These are phyloP conservation scores for Lithophane leautieri DNA, from an alignment of 2,888 invertebrate genomes.

Conservation along the genomic window DNA sequence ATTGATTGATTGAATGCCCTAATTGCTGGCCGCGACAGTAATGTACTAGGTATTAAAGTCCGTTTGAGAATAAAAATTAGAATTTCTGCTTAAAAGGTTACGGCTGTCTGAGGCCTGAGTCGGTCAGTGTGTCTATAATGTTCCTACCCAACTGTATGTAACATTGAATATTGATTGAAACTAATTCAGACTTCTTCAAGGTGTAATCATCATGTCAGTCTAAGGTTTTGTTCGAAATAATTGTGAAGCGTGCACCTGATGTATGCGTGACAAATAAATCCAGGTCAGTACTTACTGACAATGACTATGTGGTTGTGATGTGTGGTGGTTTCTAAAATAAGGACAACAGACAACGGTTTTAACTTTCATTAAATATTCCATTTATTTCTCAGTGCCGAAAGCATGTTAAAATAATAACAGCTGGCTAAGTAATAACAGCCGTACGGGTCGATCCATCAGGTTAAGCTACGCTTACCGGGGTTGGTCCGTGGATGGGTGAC, in stretches of 20 bases:
- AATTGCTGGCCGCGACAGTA: too few relatives aligned
- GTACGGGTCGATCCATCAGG: too few relatives aligned
- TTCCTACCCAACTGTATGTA: too few relatives aligned
- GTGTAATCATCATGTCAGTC: neutral
- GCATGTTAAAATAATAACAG: too few relatives aligned
- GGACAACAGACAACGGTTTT: neutral
- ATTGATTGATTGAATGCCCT: too few relatives aligned
- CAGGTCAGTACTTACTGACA: neutral
- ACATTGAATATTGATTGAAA: constrained; percentile 17
- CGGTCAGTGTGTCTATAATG: neutral
- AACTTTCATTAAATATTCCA: neutral
- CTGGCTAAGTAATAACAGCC: too few relatives aligned
- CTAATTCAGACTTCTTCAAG: neutral
- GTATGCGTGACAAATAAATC: neutral
- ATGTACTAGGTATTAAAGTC: neutral
- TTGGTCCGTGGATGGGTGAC: too few relatives aligned
- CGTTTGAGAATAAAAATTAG: neutral
- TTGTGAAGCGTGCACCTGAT: neutral
- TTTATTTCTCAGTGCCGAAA: neutral
- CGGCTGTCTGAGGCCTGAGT: neutral
- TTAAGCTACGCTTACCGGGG: too few relatives aligned
- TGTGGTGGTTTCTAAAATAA: neutral
- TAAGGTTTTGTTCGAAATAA: neutral
- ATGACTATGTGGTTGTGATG: neutral
- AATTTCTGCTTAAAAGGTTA: neutral